Conservation (phyloP, 2,888 invertebrate genomes). For the Caenorhabditis sp. region DNA sequence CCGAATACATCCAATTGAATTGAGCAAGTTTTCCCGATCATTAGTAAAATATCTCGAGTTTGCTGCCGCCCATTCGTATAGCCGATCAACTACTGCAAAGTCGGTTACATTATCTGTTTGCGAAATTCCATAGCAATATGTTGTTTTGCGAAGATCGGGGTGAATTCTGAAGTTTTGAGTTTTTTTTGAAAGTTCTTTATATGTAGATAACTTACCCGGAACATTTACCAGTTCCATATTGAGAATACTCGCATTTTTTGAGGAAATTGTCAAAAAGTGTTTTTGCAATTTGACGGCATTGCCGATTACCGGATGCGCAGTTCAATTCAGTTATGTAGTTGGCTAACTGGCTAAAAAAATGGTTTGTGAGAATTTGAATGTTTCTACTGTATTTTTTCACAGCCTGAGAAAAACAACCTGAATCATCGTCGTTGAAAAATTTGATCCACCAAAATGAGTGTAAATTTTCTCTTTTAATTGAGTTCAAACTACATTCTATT, state of each 20-base stretch:
- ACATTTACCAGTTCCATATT: conserved; percentile 29
- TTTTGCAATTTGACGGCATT: conserved; percentile 8
- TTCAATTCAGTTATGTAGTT: conserved; percentile 23
- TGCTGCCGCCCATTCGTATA: conserved; percentile 11
- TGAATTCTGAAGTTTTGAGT: conserved; percentile 12
- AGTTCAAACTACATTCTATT: too few relatives aligned
- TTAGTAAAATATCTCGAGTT: conserved; percentile 18
- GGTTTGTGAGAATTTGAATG: too few relatives aligned
- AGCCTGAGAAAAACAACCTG: too few relatives aligned
- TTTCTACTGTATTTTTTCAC: too few relatives aligned
- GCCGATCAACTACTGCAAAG: conserved; percentile 5
- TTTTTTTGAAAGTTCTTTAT: background rate
- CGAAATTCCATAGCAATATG: conserved; percentile 34
- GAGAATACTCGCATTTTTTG: conserved; percentile 16
- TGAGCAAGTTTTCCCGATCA: conserved; percentile 21
- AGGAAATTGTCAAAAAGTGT: conserved; percentile 25
- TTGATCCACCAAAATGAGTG: too few relatives aligned
- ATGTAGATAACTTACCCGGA: conserved; percentile 10
- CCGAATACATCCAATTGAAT: conserved; percentile 22
- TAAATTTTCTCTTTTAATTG: too few relatives aligned
- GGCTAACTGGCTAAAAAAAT: conserved; percentile 28
- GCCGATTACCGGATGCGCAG: conserved; percentile 11
- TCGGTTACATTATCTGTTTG: conserved; percentile 4
- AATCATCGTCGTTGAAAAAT: too few relatives aligned
- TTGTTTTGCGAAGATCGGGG: conserved; percentile 27